Percentiles rank a stretch among this genome's conserved stretches.
These are phyloP conservation scores for Melanotaenia pygmaea DNA, from an alignment of 2,797 vertebrate species.

Conservation along the genomic window DNA sequence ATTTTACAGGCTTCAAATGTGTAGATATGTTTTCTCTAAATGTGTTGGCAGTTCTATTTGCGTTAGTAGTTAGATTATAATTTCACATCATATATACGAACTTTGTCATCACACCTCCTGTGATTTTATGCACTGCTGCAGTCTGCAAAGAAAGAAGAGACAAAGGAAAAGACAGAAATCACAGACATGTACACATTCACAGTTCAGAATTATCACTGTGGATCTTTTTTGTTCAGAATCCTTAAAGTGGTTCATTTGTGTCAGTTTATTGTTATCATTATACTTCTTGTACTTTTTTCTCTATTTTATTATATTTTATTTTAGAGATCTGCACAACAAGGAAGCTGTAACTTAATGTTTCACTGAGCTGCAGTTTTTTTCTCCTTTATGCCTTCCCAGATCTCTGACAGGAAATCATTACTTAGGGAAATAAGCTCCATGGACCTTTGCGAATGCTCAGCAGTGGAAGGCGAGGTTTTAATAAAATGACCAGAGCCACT, in stretches of 20 bases:
- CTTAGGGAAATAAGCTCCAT: neutral
- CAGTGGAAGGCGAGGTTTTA: neutral
- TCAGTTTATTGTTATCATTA: neutral
- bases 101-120: slow-evolving; percentile 1
- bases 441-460: neutral
- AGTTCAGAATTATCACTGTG: neutral
- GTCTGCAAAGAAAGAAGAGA: neutral
- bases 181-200: too few species aligned
- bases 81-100: slow-evolving; percentile 2
- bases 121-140: neutral
- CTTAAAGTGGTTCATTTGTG: slow-evolving; percentile 21
- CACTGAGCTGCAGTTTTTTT: neutral
- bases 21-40: neutral
- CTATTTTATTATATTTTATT: neutral
- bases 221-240: slow-evolving; percentile 24
- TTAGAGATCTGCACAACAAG: slow-evolving; percentile 5
- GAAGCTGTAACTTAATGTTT: neutral
- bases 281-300: neutral
- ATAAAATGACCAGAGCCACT: neutral
- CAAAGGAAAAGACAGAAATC: neutral
- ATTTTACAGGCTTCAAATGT: slow-evolving; percentile 13
- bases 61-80: slow-evolving; percentile 15
- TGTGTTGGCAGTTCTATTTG: neutral
- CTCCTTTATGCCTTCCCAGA: neutral
- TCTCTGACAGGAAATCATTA: neutral